Base-by-base conservation (phyloP, 2,888 invertebrate species). In the Erpobdella octoculata region DNA sequence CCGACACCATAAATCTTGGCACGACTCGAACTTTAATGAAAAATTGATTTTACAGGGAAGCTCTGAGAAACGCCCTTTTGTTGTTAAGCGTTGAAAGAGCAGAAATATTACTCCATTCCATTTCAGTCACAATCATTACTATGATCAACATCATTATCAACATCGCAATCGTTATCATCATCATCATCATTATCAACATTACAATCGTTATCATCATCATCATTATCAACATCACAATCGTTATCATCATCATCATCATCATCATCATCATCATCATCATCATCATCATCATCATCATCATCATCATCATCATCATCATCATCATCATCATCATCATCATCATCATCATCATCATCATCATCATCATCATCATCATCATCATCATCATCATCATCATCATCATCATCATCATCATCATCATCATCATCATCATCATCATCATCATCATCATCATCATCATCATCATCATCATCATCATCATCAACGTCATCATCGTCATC, bases 241-340 rank as follows among this genome's bases (percentile, higher is more conserved):
- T n/a, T n/a, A n/a, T n/a, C n/a, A 66, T 66, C 66, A 66, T 37
- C 66, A 37, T 66, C 72, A 73, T 73, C 64, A 37, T 73, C 72
- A 66, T 69, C 65, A 36, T 65, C 70, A 66, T 70, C 64, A 36
- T 70, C 70, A 66, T 70, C 70, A 61, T 66, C 71, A 31, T 66
- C 64, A 4, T 71, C 71, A 6, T 69, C 69, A 31, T 58, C 69
- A 66, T 69, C 69, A 66, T 69, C 69, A 67, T 65, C 71, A 67
- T 38, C 64, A 37, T 38, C 71, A 37, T 64, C 46, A 0, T 67
- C 67, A n/a, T 67, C 67, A 0, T 46, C 67, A 31, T 67, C 41
- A 9, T 67, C 35, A 25, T 38, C n/a, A 12, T 38, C 15, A n/a
- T 33, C 21, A 41, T 41, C 9, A 41, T 9, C 18, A 18, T 41